A percentile compares a stretch with the other conserved stretches of the same genome.
These are phyloP conservation scores for Penaeus chinensis DNA, from an alignment of 1,140 invertebrate species.

Conservation along the genomic window DNA sequence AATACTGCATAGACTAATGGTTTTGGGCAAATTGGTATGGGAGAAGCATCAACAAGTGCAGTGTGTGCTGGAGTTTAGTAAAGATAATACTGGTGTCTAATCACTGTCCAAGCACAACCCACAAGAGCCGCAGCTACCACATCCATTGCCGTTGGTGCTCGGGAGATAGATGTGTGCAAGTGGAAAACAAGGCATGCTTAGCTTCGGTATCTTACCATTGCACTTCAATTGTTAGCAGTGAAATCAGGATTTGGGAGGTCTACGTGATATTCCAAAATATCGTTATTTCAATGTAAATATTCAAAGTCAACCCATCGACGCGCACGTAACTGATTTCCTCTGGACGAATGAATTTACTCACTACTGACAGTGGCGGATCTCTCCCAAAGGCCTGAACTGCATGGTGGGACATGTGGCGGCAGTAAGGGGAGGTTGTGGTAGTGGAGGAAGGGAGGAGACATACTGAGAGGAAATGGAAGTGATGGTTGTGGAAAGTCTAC, in stretches of 20 bases:
- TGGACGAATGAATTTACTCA: too few species aligned
- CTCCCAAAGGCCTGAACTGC: conserved; percentile 31
- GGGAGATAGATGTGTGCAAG: conserved; percentile 1
- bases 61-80: conserved; percentile 36
- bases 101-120: conserved; percentile 30
- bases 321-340: too few species aligned
- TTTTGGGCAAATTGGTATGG: conserved; percentile 29
- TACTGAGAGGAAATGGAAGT: conserved; percentile 23
- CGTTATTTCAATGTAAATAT: too few species aligned
- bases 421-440: conserved; percentile 31
- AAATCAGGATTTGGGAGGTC: conserved; percentile 27
- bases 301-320: too few species aligned
- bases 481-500: conserved; percentile 30
- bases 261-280: too few species aligned
- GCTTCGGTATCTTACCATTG: conserved; percentile 57
- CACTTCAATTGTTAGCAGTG: conserved; percentile 46
- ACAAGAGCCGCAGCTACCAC: conserved; percentile 17
- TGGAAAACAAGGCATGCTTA: conserved; percentile 51
- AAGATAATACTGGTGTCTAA: conserved; percentile 51
- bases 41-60: conserved; percentile 33
- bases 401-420: conserved; percentile 34
- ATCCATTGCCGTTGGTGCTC: conserved; percentile 13
- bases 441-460: conserved; percentile 9
- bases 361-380: not conserved
- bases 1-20: conserved; percentile 58